Evolutionary conservation across 1,140 invertebrate species (phyloP).

Genomic region (Drosophila willistoni): DNA sequence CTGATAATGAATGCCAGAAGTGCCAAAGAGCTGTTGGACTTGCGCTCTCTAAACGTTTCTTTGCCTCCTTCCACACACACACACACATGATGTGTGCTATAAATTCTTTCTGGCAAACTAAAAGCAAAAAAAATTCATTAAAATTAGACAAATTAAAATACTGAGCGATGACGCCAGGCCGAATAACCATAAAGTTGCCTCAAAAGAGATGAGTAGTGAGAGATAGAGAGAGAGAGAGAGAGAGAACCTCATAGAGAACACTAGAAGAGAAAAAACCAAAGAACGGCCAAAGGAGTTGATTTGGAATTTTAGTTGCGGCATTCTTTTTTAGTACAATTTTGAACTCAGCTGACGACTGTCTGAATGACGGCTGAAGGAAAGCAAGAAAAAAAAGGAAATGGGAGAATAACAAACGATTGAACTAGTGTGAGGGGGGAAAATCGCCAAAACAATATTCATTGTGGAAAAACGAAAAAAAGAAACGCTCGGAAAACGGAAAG

Average conservation of each 20-base stretch:
- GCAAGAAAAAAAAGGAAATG: conserved; percentile 39
- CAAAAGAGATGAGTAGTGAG: conserved; percentile 27
- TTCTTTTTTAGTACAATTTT: conserved; percentile 78
- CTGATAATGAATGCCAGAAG: conserved; percentile 18
- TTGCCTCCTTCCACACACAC: background rate
- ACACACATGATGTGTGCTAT: background rate
- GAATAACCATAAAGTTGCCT: conserved; percentile 54
- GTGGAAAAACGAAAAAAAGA: conserved; percentile 11
- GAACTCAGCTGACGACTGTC: conserved; percentile 63
- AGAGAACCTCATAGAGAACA: conserved; percentile 26
- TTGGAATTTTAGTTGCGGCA: conserved; percentile 66
- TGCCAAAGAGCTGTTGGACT: background rate
- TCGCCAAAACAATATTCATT: background rate
- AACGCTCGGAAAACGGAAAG: conserved; percentile 20
- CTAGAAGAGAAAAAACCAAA: conserved; percentile 2
- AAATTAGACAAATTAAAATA: conserved; percentile 70
- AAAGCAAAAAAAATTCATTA: conserved; percentile 62
- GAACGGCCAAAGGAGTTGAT: conserved; percentile 59
- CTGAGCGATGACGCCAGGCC: conserved; percentile 54
- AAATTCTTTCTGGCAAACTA: conserved; percentile 15
- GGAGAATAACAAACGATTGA: conserved; percentile 31
- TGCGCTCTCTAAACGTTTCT: background rate
- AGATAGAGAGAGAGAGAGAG: conserved; percentile 25
- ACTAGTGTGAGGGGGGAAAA: conserved; percentile 5
- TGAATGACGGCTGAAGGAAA: conserved; percentile 44